These are phyloP conservation scores for Peromyscus maniculatus DNA, from an alignment of 2,113 vertebrate genomes.

Conservation along the genomic window DNA sequence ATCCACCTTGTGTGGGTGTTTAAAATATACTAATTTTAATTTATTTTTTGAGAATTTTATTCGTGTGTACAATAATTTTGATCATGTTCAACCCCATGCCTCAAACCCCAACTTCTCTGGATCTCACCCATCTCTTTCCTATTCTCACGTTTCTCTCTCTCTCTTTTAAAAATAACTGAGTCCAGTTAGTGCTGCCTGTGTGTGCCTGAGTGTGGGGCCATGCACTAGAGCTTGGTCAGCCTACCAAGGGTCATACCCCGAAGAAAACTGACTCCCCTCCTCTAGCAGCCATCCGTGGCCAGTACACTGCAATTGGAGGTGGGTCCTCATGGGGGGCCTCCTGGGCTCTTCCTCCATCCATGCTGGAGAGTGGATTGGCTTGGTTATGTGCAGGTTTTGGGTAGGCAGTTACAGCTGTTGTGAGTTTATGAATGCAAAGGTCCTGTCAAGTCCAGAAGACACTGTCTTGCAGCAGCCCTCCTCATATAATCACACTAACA, in stretches of 20 bases:
- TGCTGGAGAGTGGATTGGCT: neutral
- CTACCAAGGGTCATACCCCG: neutral
- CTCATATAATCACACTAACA: neutral
- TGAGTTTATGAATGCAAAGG: neutral
- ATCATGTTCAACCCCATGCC: neutral
- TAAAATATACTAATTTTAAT: neutral
- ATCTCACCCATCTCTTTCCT: neutral
- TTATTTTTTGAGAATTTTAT: neutral
- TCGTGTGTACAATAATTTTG: neutral
- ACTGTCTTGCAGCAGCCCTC: neutral
- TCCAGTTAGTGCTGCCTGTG: neutral
- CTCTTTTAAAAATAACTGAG: neutral
- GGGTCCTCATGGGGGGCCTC: neutral
- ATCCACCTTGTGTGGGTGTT: neutral
- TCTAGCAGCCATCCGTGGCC: neutral
- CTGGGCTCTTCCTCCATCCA: neutral
- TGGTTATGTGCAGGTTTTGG: neutral
- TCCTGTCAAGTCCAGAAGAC: neutral
- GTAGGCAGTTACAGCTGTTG: neutral
- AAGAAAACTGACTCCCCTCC: neutral
- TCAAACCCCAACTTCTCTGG: neutral
- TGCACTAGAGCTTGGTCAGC: neutral
- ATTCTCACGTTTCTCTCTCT: neutral
- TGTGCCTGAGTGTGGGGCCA: neutral
- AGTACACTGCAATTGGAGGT: neutral